Evolutionary conservation across 2,113 vertebrate genomes (phyloP).

Genomic region (Pseudorectes ferrugineus): DNA sequence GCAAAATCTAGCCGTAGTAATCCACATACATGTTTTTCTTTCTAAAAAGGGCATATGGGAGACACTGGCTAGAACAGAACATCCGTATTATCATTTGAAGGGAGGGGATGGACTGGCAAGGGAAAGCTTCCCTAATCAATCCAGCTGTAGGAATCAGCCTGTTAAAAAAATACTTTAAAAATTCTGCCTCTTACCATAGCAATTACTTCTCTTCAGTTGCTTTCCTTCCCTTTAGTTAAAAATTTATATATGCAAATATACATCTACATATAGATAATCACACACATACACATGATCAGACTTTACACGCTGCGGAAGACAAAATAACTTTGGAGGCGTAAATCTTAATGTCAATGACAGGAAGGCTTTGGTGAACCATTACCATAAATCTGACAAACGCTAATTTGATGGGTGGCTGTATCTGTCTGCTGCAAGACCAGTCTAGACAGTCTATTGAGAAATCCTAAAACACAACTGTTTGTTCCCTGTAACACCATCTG

Average conservation of each 20-base stretch:
- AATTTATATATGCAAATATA: conserved; percentile 46
- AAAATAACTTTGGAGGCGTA: conserved; percentile 84
- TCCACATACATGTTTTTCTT: conserved; percentile 85
- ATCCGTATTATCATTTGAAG: conserved; percentile 68
- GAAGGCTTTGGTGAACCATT: conserved; percentile 97
- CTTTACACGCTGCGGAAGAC: conserved; percentile 74
- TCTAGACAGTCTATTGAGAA: conserved; percentile 99
- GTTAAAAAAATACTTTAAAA: conserved; percentile 30
- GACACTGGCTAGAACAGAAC: conserved; percentile 64
- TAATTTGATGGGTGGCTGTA: conserved; percentile 99
- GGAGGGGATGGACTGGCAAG: not conserved
- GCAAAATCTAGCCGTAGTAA: conserved; percentile 74
- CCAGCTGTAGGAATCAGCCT: conserved; percentile 13
- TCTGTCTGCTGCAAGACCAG: conserved; percentile 98
- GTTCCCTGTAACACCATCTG: conserved; percentile 97
- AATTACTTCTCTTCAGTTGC: conserved; percentile 56
- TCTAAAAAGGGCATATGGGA: conserved; percentile 79
- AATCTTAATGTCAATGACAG: conserved; percentile 99
- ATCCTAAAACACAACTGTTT: conserved; percentile 94
- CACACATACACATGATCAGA: conserved; percentile 60
- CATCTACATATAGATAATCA: not conserved
- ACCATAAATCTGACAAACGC: conserved; percentile 99
- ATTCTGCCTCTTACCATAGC: conserved; percentile 27
- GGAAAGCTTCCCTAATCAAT: conserved; percentile 61
- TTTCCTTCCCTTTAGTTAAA: conserved; percentile 21